Percentiles rank a stretch among this genome's conserved stretches.
phyloP scores from a whole-genome alignment of 2,113 vertebrate species.

The Naja naja region DNA sequence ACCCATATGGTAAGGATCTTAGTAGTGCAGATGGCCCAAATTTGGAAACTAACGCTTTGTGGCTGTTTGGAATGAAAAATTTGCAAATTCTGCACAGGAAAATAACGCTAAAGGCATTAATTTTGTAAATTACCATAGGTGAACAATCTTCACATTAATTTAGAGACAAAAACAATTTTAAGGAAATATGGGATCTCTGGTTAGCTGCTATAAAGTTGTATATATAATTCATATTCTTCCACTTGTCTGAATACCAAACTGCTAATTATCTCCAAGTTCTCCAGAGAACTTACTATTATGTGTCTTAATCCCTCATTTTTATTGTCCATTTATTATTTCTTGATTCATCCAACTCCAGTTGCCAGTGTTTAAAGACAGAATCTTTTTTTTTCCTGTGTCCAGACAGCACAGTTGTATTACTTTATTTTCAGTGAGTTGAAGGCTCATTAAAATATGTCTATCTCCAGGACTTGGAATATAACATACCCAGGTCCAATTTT shows the following conservation, averaged over 20 bases:
- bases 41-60: slow-evolving; percentile 42
- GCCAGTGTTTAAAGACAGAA: neutral
- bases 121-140: slow-evolving; percentile 11
- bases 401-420: neutral
- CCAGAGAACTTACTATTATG: neutral
- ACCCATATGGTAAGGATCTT: slow-evolving; percentile 91
- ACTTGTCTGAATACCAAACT: neutral
- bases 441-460: neutral
- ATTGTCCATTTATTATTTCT: slow-evolving; percentile 10
- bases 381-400: neutral
- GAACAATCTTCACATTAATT: slow-evolving; percentile 9
- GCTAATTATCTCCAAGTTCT: neutral
- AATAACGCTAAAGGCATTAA: slow-evolving; percentile 37
- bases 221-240: slow-evolving; percentile 6
- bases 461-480: neutral
- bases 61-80: slow-evolving; percentile 42
- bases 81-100: slow-evolving; percentile 26
- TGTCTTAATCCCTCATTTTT: neutral
- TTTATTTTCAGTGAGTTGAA: slow-evolving; percentile 8
- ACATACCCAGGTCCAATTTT: neutral
- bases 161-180: neutral
- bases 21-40: slow-evolving; percentile 69
- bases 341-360: neutral
- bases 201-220: neutral
- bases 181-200: neutral